Evolutionary conservation across 2,888 invertebrate genomes (phyloP).

Genomic region (Apoderus coryli): DNA sequence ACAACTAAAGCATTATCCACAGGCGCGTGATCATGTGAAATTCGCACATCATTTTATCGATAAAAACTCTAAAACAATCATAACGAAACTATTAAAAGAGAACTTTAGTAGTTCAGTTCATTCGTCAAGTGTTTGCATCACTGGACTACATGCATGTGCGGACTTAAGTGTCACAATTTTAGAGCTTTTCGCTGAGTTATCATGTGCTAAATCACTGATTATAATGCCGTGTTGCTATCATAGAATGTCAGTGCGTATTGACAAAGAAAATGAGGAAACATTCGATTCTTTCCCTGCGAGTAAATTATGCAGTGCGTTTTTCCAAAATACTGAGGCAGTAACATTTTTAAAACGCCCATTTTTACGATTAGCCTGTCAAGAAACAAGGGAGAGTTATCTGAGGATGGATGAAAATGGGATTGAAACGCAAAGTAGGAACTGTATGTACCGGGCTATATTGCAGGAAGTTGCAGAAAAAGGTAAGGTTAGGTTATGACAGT

Average conservation of each 20-base stretch:
- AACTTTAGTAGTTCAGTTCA: conserved; percentile 12
- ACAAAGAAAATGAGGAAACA: conserved; percentile 17
- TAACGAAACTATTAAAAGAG: conserved; percentile 20
- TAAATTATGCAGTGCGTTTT: conserved; percentile 31
- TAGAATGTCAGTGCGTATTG: conserved; percentile 36
- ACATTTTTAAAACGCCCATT: conserved; percentile 47
- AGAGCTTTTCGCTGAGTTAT: conserved; percentile 45
- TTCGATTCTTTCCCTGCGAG: conserved; percentile 59
- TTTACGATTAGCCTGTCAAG: conserved; percentile 57
- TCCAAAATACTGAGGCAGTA: conserved; percentile 27
- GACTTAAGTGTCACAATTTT: conserved; percentile 57
- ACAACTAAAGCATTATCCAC: conserved; percentile 39
- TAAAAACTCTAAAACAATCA: conserved; percentile 34
- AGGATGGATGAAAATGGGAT: conserved; percentile 35
- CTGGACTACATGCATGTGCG: conserved; percentile 66
- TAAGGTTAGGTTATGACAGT: conserved; percentile 31
- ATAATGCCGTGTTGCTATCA: conserved; percentile 74
- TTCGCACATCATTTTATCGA: conserved; percentile 44
- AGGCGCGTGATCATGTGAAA: conserved; percentile 39
- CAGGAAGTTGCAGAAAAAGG: conserved; percentile 43
- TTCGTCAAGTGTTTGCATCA: conserved; percentile 30
- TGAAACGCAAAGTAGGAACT: conserved; percentile 37
- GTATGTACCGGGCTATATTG: conserved; percentile 46
- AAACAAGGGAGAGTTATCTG: conserved; percentile 39
- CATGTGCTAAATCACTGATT: conserved; percentile 40